Conservation (phyloP, 2,888 invertebrate species). For the Rotaria macrura region DNA sequence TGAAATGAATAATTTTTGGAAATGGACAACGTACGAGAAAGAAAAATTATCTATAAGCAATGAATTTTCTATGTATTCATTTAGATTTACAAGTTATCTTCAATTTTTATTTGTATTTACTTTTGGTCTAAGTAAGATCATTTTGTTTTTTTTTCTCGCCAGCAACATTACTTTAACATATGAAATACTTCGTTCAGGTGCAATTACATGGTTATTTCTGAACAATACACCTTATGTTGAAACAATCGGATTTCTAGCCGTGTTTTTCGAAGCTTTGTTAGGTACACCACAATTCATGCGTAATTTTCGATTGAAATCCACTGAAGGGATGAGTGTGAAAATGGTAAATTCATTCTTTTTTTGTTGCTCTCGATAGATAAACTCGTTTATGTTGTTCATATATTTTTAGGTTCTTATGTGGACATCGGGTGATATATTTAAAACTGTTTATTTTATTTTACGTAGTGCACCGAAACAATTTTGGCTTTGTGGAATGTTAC, state of each 20-base stretch:
- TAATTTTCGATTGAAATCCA: slow-evolving; percentile 68
- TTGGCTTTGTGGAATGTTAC: slow-evolving; percentile 81
- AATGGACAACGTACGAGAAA: slow-evolving; percentile 66
- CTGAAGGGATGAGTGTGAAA: slow-evolving; percentile 67
- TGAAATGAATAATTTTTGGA: slow-evolving; percentile 84
- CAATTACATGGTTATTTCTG: not conserved
- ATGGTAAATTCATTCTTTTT: not conserved
- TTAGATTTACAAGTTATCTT: slow-evolving; percentile 79
- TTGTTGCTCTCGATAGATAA: too few relatives aligned
- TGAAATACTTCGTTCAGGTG: not conserved
- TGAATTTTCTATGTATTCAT: too few relatives aligned
- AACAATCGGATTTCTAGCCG: slow-evolving; percentile 68
- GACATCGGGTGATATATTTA: slow-evolving; percentile 90
- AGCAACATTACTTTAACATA: too few relatives aligned
- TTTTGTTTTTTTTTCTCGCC: too few relatives aligned
- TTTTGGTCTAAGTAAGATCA: slow-evolving; percentile 61
- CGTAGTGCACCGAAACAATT: slow-evolving; percentile 85
- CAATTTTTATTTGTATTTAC: slow-evolving; percentile 82
- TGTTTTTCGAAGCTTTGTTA: slow-evolving; percentile 89
- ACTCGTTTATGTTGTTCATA: slow-evolving; percentile 45
- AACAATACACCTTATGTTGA: not conserved
- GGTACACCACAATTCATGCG: slow-evolving; percentile 76
- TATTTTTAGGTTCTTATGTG: slow-evolving; percentile 94
- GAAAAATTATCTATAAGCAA: not conserved
- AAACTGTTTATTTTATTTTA: slow-evolving; percentile 85